Conservation (phyloP, 2,113 vertebrate genomes). For the Bubo scandiacus region DNA sequence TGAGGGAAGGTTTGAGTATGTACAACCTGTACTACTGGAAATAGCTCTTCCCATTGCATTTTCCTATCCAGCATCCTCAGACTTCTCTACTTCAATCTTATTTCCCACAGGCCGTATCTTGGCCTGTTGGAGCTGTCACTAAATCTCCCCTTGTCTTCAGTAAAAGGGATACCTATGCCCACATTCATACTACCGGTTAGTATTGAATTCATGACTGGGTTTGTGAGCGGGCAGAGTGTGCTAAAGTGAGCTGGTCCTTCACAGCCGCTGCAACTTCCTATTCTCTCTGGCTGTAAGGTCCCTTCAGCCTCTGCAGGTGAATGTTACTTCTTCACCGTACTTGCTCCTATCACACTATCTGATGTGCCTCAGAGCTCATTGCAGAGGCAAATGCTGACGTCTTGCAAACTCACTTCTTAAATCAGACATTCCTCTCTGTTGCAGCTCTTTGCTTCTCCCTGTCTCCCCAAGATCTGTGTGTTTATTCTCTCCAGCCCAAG, state of each 20-base stretch:
- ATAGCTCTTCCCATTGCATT: neutral
- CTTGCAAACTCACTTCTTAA: neutral
- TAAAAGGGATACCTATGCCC: neutral
- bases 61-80: neutral
- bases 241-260: neutral
- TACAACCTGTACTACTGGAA: neutral
- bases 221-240: neutral
- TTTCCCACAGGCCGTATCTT: neutral
- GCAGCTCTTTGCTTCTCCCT: neutral
- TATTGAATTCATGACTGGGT: neutral
- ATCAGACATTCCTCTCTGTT: neutral
- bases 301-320: neutral
- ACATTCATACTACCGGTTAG: rapidly evolving
- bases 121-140: neutral
- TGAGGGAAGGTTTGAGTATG: neutral
- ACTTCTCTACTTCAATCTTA: neutral
- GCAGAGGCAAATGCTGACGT: neutral
- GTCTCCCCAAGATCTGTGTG: neutral
- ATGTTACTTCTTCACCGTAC: neutral
- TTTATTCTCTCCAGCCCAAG: neutral
- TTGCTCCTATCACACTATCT: neutral
- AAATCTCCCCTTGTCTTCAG: neutral
- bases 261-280: neutral
- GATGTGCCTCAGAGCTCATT: neutral
- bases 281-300: neutral